phyloP scores from a whole-genome alignment of 2,113 vertebrate species.

The Leucopsar rothschildi region DNA sequence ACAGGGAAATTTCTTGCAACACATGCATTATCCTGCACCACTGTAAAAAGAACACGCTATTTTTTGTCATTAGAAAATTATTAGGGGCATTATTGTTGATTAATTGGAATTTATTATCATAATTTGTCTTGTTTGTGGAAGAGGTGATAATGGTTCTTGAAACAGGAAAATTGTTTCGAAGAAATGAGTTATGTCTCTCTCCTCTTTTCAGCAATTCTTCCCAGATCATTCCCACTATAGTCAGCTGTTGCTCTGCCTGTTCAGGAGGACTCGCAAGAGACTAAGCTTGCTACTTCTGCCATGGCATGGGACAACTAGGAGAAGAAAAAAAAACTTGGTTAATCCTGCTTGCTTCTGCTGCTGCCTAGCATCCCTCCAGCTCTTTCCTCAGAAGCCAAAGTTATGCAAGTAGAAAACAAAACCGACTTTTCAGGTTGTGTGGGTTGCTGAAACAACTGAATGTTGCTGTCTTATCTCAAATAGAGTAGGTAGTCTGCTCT shows the following conservation, averaged over 20 bases:
- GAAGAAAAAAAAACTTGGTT: not conserved
- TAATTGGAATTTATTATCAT: not conserved
- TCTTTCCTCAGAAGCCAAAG: not conserved
- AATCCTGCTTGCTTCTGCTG: not conserved
- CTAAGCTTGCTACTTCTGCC: not conserved
- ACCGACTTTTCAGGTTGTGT: not conserved
- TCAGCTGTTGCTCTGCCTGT: not conserved
- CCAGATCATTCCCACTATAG: not conserved
- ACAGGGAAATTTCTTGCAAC: not conserved
- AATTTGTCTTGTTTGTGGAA: not conserved
- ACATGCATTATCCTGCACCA: not conserved
- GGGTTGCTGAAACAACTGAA: not conserved
- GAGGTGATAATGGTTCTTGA: not conserved
- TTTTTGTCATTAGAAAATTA: not conserved
- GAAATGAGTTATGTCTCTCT: not conserved
- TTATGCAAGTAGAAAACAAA: not conserved
- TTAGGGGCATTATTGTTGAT: not conserved
- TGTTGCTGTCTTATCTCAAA: not conserved
- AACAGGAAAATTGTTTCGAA: not conserved
- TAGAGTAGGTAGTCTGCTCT: not conserved
- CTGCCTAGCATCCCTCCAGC: not conserved
- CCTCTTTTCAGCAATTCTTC: not conserved
- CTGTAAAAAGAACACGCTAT: not conserved
- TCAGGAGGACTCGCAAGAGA: not conserved
- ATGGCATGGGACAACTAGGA: fast-evolving